These are phyloP conservation scores for Cyprinella venusta DNA, from an alignment of 2,797 vertebrate species.

Conservation along the genomic window DNA sequence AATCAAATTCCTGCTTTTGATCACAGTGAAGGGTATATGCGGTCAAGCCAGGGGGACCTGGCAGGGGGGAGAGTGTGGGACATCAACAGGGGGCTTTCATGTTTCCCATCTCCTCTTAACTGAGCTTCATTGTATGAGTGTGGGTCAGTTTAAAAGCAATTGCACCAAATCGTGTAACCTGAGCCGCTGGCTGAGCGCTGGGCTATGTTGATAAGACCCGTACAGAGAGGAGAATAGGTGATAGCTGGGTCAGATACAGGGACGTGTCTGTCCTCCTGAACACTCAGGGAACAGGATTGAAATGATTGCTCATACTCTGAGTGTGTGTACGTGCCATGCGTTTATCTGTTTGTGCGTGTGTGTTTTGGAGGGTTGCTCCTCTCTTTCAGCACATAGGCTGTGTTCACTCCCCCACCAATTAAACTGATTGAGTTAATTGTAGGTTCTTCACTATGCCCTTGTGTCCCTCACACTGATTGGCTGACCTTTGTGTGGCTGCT, in stretches of 20 bases:
- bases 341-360: conserved; percentile 60
- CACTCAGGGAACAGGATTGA: conserved; percentile 12
- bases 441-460: conserved; percentile 59
- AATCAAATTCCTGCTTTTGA: conserved; percentile 79
- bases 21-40: conserved; percentile 71
- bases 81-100: conserved; percentile 57
- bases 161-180: conserved; percentile 50
- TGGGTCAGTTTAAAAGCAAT: conserved; percentile 56
- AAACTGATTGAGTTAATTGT: conserved; percentile 65
- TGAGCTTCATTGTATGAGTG: conserved; percentile 55
- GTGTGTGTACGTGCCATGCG: conserved; percentile 61
- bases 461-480: conserved; percentile 60
- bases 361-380: conserved; percentile 47
- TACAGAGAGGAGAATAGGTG: conserved; percentile 43
- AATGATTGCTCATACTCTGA: conserved; percentile 38
- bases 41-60: conserved; percentile 56
- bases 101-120: conserved; percentile 52
- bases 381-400: conserved; percentile 52
- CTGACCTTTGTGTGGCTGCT: conserved; percentile 37
- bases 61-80: conserved; percentile 23
- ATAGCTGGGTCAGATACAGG: conserved; percentile 51
- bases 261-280: conserved; percentile 39
- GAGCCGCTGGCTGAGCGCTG: conserved; percentile 42
- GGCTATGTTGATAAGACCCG: conserved; percentile 49
- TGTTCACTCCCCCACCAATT: conserved; percentile 53